Percentiles rank a stretch among this genome's conserved stretches.
phyloP scores from a whole-genome alignment of 2,888 invertebrate genomes.

The Ophion obscuratus region DNA sequence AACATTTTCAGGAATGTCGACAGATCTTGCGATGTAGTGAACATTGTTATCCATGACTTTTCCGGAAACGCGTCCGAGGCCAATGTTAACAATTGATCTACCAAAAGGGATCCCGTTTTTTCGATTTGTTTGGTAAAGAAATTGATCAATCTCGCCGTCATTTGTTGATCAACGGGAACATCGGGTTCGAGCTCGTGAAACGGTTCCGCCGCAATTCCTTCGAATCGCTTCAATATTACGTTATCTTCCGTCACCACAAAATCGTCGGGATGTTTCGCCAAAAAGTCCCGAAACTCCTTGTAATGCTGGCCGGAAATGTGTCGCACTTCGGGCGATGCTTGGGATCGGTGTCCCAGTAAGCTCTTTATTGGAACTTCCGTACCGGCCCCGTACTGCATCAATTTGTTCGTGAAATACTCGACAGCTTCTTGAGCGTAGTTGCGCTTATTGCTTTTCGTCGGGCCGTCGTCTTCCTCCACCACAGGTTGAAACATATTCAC shows the following conservation, averaged over 20 bases:
- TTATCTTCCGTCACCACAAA: slow-evolving; percentile 93
- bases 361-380: slow-evolving; percentile 99
- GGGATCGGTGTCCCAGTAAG: slow-evolving; percentile 97
- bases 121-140: slow-evolving; percentile 94
- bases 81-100: slow-evolving; percentile 94
- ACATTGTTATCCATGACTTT: slow-evolving; percentile 93
- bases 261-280: slow-evolving; percentile 92
- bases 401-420: slow-evolving; percentile 97
- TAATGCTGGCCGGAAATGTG: slow-evolving; percentile 98
- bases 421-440: slow-evolving; percentile 98
- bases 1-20: slow-evolving; percentile 96
- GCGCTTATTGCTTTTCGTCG: slow-evolving; percentile 87
- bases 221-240: slow-evolving; percentile 91
- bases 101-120: slow-evolving; percentile 92
- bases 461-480: slow-evolving; percentile 86
- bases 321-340: slow-evolving; percentile 98
- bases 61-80: slow-evolving; percentile 91
- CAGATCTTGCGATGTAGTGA: slow-evolving; percentile 95
- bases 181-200: slow-evolving; percentile 88
- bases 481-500: slow-evolving; percentile 92
- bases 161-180: slow-evolving; percentile 91
- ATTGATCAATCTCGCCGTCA: slow-evolving; percentile 92
- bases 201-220: slow-evolving; percentile 88
- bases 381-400: slow-evolving; percentile 97
- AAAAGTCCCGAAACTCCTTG: slow-evolving; percentile 96